Evolutionary conservation across 2,113 vertebrate species (phyloP), one percentile per base, ranked within the genome.

Genomic region (Hiodon alosoides): DNA sequence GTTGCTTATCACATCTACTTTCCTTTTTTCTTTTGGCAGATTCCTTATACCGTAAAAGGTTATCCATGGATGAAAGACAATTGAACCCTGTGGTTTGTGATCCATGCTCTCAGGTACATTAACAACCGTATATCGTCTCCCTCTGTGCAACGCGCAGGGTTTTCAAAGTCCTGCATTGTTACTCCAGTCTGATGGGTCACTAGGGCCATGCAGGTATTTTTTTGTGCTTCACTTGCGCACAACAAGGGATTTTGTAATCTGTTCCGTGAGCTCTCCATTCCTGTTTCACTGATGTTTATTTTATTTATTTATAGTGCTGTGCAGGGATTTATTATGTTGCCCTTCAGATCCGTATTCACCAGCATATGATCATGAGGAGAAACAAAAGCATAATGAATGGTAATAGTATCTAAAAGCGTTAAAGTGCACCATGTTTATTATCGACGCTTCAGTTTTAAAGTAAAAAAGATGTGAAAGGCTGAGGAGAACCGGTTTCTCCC

Each of bases 1-100:
- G 16, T 46, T 77, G 74, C 73, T 66, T 54, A 17, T 69, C 64
- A 79, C 65, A 75, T 70, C 0, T 67, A 76, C 55, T 7, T 48
- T 73, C 61, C 51, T 17, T 72, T 67, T 80, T 81, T 70, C 77
- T 79, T 3, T 3, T 77, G 48, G 48, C 82, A 93, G 91, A 87
- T 81, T 92, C 88, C 5, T 76, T 92, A 57, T 92, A 92, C 80
- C 85, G 84, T 66, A 93, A 93, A 81, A 86, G 89, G 76, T 72
- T 93, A 46, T 91, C 89, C 0, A 88, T 92, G 4, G 91, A 91
- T 8, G 91, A 89, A 66, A 78, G 89, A 74, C 90, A 92, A 82
- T 79, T 92, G 81, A 92, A 92, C 64, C 82, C 92, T 82, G 89
- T 92, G 4, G 80, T 92, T 4, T 92, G 90, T 79, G 90, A 93